phyloP scores from a whole-genome alignment of 1,140 invertebrate genomes.

The Amphibalanus amphitrite region DNA sequence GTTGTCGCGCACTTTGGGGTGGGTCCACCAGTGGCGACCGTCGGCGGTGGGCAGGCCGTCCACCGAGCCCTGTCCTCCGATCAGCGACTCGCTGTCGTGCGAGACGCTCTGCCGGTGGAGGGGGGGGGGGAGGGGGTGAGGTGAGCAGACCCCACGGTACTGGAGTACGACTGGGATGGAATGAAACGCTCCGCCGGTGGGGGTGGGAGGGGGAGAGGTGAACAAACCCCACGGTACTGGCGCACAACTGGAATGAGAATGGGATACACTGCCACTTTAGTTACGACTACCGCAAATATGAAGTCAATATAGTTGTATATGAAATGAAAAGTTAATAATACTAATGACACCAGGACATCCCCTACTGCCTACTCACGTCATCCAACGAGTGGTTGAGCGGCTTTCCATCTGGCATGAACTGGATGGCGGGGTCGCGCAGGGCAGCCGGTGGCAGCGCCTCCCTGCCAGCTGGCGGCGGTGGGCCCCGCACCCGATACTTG shows the following conservation, averaged over 20 bases:
- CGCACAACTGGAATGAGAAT: too few species aligned
- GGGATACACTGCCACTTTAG: too few species aligned
- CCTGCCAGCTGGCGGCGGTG: conserved; percentile 10
- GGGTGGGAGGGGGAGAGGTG: too few species aligned
- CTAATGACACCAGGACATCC: too few species aligned
- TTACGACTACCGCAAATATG: too few species aligned
- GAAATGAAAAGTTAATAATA: too few species aligned
- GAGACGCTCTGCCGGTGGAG: conserved; percentile 44
- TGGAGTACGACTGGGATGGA: too few species aligned
- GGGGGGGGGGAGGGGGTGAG: conserved; percentile 5
- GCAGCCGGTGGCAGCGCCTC: not conserved
- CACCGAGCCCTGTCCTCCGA: conserved; percentile 20
- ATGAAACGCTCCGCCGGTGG: too few species aligned
- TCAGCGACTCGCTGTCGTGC: conserved; percentile 57
- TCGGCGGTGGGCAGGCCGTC: conserved; percentile 34
- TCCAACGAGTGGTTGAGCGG: not conserved
- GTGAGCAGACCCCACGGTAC: too few species aligned
- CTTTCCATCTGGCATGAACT: not conserved
- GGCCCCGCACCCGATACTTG: conserved; percentile 12
- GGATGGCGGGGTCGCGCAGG: not conserved
- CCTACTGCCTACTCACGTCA: not conserved
- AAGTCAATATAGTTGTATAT: too few species aligned
- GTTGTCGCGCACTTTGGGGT: conserved; percentile 65
- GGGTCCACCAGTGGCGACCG: conserved; percentile 43
- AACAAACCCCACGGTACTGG: too few species aligned